Evolutionary conservation across 2,113 vertebrate genomes (phyloP), one percentile per base, ranked within the genome.

Genomic region (Triplophysa dalaica): DNA sequence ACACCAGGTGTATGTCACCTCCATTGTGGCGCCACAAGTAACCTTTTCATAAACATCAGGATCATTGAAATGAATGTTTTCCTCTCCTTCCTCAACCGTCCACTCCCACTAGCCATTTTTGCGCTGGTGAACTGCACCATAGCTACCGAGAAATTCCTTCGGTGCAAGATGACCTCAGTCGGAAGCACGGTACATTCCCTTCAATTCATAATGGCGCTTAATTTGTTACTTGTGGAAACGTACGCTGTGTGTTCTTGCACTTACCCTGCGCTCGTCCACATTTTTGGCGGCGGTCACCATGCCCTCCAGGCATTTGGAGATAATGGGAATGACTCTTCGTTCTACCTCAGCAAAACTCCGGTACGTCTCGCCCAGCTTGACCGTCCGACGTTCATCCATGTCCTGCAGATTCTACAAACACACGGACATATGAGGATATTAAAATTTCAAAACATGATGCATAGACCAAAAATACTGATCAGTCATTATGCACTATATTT

Each of bases 211-310:
- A 41, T 17, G 29, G 54, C 22, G 70, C 7, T 3, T 22, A 41
- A 38, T 8, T 33, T 33, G 24, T 29, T 70, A 70, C 24, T 54
- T 70, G 48, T 54, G 21, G 45, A 7, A 52, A 54, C 48, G 21
- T 56, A 5, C 17, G 14, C 9, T 63, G 7, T 26, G 41, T 54
- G 9, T n/a, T 17, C 50, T n/a, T n/a, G 2, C 17, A 90, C 94
- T 89, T 92, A 98, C 98, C 92, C 88, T 90, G 41, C 94, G 93
- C 81, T 97, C 94, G 79, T 99, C 95, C 58, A 99, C 97, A 41
- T 98, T 95, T 86, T 99, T 98, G 81, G 96, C 97, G 19, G 97
- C 97, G 68, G 94, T 92, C 84, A 98, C 95, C 97, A 99, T 99
- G 87, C 97, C 97, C 83, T 99, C 97, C 84, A 99, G 91, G 89